A percentile compares a stretch with the other conserved stretches of the same genome.
These are phyloP conservation scores for Liasis olivaceus DNA, from an alignment of 2,797 vertebrate genomes.

Conservation along the genomic window DNA sequence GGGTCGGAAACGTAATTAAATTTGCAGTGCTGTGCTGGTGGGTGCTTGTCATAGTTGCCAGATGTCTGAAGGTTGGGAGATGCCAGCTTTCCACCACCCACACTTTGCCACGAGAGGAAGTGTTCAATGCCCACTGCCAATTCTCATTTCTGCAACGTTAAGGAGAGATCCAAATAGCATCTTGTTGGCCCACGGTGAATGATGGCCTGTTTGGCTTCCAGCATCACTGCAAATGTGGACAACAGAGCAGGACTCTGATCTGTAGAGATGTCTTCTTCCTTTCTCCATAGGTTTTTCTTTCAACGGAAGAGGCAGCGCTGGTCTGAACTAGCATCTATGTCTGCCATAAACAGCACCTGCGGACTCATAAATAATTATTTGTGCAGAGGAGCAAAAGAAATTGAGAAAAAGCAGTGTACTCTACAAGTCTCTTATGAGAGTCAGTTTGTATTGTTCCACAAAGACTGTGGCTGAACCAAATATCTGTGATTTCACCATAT, in stretches of 20 bases:
- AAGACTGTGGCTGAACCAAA: background rate
- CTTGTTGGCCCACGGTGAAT: conserved; percentile 56
- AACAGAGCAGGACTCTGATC: conserved; percentile 46
- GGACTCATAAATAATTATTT: conserved; percentile 46
- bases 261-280: conserved; percentile 15
- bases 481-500: background rate
- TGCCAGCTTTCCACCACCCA: conserved; percentile 44
- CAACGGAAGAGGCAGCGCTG: background rate
- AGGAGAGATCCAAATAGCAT: conserved; percentile 51
- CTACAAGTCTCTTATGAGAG: conserved; percentile 1
- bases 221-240: conserved; percentile 25
- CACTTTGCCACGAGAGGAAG: conserved; percentile 36
- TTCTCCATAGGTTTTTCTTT: conserved; percentile 32
- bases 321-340: conserved; percentile 14
- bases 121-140: conserved; percentile 50
- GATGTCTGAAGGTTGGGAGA: conserved; percentile 59
- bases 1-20: conserved; percentile 68
- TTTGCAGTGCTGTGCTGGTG: conserved; percentile 61
- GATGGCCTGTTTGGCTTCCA: conserved; percentile 31
- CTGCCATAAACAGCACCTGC: rapidly evolving
- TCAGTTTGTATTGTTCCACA: background rate
- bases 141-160: conserved; percentile 58
- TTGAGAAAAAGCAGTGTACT: conserved; percentile 36
- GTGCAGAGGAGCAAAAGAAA: conserved; percentile 28
- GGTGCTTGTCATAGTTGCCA: conserved; percentile 63